Evolutionary conservation across 2,888 invertebrate species (phyloP).

Genomic region (Lasioglossum vierecki): DNA sequence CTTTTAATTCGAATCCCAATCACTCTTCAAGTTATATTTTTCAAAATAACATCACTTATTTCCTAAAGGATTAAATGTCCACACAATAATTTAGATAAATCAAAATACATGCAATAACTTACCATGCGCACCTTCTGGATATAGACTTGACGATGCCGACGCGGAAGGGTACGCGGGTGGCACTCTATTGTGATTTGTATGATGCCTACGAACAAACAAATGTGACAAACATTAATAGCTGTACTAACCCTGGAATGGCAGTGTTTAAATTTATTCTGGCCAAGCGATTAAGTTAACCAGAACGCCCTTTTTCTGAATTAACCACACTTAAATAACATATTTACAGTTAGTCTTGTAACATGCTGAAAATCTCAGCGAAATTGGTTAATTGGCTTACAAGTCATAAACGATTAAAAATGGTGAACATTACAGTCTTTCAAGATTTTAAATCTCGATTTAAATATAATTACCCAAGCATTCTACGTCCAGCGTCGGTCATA

Average conservation of each 20-base stretch:
- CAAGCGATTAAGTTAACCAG: no score
- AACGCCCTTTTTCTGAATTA: no score
- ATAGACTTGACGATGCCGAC: conserved; percentile 73
- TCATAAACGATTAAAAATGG: no score
- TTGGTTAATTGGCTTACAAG: no score
- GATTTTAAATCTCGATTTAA: background rate
- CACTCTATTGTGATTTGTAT: conserved; percentile 73
- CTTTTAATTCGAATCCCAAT: background rate
- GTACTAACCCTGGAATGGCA: background rate
- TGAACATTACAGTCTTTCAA: no score
- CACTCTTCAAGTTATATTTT: background rate
- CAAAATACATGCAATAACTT: conserved; percentile 58
- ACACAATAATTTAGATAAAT: background rate
- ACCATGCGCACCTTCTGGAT: conserved; percentile 67
- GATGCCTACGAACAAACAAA: conserved; percentile 76
- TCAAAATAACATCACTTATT: background rate
- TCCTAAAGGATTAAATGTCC: background rate
- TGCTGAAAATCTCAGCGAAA: no score
- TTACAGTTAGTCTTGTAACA: no score
- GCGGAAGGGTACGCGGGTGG: conserved; percentile 80
- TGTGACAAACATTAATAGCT: background rate
- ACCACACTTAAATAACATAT: no score
- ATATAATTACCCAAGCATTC: conserved; percentile 87
- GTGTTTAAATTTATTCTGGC: background rate
- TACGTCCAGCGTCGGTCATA: conserved; percentile 89